Evolutionary conservation across 2,888 invertebrate genomes (phyloP).

Genomic region (Acronicta aceris): DNA sequence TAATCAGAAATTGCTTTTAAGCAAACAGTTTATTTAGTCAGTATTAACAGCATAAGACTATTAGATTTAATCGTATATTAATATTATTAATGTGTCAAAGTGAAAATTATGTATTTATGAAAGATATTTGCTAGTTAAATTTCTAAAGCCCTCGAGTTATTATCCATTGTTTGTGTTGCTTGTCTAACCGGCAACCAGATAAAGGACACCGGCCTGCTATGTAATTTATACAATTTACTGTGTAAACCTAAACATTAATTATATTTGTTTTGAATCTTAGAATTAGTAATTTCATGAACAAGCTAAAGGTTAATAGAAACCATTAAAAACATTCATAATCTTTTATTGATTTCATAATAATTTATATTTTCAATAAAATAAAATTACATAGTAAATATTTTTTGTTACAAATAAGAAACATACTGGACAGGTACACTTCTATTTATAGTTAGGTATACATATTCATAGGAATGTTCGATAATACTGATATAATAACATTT

Average conservation of each 20-base stretch:
- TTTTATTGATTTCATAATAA: slow-evolving; percentile 53
- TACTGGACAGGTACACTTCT: slow-evolving; percentile 64
- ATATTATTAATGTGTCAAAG: slow-evolving; percentile 20
- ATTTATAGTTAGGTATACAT: slow-evolving; percentile 35
- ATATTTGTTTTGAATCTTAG: slow-evolving; percentile 19
- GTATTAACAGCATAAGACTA: neutral
- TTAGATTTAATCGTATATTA: slow-evolving; percentile 8
- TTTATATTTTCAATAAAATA: slow-evolving; percentile 51
- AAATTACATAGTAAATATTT: slow-evolving; percentile 36
- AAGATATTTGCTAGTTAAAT: slow-evolving; percentile 21
- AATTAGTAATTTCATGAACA: neutral
- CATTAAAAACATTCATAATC: slow-evolving; percentile 48
- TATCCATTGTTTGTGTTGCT: slow-evolving; percentile 28
- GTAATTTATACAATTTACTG: slow-evolving; percentile 25
- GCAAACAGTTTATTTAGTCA: neutral
- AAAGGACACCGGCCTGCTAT: slow-evolving; percentile 22
- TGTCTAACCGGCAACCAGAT: slow-evolving; percentile 19
- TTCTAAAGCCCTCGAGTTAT: slow-evolving; percentile 12
- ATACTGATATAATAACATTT: slow-evolving; percentile 56
- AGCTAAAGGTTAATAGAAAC: slow-evolving; percentile 18
- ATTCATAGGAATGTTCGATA: slow-evolving; percentile 46
- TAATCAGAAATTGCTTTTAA: slow-evolving; percentile 1
- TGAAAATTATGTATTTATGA: slow-evolving; percentile 30
- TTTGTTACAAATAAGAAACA: slow-evolving; percentile 51
- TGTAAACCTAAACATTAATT: slow-evolving; percentile 41